Evolutionary conservation across 1,140 invertebrate species (phyloP), one percentile per base, ranked within the genome.

Genomic region (Adelges cooleyi): DNA sequence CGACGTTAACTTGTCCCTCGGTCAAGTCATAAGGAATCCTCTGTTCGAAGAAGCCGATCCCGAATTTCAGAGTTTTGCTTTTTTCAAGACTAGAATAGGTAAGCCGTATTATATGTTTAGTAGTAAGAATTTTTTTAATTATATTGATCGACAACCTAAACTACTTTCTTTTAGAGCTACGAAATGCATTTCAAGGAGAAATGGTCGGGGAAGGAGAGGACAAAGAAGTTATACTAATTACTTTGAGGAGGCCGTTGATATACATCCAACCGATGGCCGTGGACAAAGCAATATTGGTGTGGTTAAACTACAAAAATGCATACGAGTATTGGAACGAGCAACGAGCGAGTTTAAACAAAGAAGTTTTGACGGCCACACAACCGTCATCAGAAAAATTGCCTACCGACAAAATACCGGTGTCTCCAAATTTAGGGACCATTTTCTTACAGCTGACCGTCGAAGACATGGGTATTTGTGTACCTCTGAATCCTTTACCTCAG

Each of bases 281-380:
- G 40, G 95, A 98, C 75, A 90, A 91, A 74, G 94, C 94, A 25
- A 95, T 98, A 67, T 80, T 98, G 1, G 93, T 98, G 9, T 98
- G 94, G 94, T 77, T 98, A 46, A 98, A 97, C 77, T 98, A 98
- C 73, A 96, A 96, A 76, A 97, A 96, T 77, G 94, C 95, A 0
- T 98, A 98, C 72, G 94, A 98, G 73, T 98, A 97, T 76, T 98
- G 95, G 94, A 95, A 92, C 69, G 94, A 97, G 73, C 95, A 97
- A 75, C 76, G 93, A 20, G 84, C 87, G 0, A 90, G 86, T 72
- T 77, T 94, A 2, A 93, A 90, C 71, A 89, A 87, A 68, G 88
- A 95, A 74, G 88, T 92, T 22, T 75, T 90, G 11, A 84, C 84
- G 50, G 87, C 91, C 9, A 89, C 87, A 11, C 86, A 89, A 70